Conservation (phyloP, 2,113 vertebrate genomes). For the Coreoperca whiteheadi region DNA sequence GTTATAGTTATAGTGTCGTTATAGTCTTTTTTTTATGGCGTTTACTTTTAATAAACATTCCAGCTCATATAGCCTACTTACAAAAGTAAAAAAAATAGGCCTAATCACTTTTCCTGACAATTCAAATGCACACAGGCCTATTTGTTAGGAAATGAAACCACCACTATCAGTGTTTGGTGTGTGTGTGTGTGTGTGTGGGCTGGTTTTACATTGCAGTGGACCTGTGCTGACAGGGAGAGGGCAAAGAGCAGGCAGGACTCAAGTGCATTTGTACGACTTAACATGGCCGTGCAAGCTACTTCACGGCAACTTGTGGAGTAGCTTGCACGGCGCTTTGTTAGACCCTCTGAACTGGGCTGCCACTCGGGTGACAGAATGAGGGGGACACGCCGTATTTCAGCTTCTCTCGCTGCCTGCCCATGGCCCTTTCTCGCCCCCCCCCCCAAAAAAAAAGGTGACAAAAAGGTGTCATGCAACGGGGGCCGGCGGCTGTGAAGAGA, state of each 20-base stretch:
- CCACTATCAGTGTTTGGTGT: neutral
- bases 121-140: neutral
- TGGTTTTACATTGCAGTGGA: slow-evolving; percentile 1
- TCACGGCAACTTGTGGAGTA: neutral
- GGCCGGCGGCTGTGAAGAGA: neutral
- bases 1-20: too few relatives aligned
- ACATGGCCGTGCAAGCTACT: too few relatives aligned
- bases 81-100: neutral
- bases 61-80: neutral
- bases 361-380: neutral
- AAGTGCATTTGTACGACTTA: slow-evolving; percentile 11
- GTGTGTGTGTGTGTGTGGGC: slow-evolving; percentile 35
- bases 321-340: neutral
- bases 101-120: neutral
- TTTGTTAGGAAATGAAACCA: neutral
- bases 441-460: too few relatives aligned
- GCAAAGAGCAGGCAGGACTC: slow-evolving; percentile 44
- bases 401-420: too few relatives aligned
- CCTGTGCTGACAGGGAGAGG: slow-evolving; percentile 9
- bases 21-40: neutral
- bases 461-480: neutral
- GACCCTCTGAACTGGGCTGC: slow-evolving; percentile 9
- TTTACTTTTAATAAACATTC: slow-evolving; percentile 23
- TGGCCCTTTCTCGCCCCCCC: too few relatives aligned
- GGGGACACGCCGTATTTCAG: too few relatives aligned